phyloP scores from a whole-genome alignment of 1,140 invertebrate genomes.

The Meteorus sp. region DNA sequence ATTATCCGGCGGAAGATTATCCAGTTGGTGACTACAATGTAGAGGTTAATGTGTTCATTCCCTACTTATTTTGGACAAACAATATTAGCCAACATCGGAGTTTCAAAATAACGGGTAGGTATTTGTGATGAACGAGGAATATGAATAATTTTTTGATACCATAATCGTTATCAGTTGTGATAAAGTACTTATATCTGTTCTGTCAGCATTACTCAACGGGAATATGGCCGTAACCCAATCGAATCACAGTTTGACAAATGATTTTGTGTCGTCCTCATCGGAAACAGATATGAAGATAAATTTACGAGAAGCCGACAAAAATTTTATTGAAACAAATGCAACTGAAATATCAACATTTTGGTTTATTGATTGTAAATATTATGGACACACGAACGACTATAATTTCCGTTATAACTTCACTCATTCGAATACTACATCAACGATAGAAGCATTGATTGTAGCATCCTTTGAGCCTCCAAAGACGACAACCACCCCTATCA shows the following conservation, averaged over 20 bases:
- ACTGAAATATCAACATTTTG: slow-evolving; percentile 70
- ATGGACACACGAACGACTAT: slow-evolving; percentile 66
- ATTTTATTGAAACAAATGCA: slow-evolving; percentile 65
- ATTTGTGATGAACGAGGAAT: slow-evolving; percentile 21
- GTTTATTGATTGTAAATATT: slow-evolving; percentile 76
- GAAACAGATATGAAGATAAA: slow-evolving; percentile 63
- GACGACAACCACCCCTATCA: slow-evolving; percentile 36
- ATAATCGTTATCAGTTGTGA: slow-evolving; percentile 17
- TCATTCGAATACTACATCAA: slow-evolving; percentile 62
- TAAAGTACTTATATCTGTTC: slow-evolving; percentile 29
- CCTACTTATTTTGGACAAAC: slow-evolving; percentile 44
- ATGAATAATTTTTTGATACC: slow-evolving; percentile 7
- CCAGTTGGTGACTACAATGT: slow-evolving; percentile 64
- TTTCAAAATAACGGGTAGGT: slow-evolving; percentile 66
- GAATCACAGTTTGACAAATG: slow-evolving; percentile 58
- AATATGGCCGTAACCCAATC: slow-evolving; percentile 65
- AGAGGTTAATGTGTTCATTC: slow-evolving; percentile 62
- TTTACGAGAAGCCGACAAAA: slow-evolving; percentile 63
- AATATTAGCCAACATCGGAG: slow-evolving; percentile 52
- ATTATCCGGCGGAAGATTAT: slow-evolving; percentile 60
- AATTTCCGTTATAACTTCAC: slow-evolving; percentile 67
- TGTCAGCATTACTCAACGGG: slow-evolving; percentile 67
- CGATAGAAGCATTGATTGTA: slow-evolving; percentile 71
- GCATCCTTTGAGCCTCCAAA: slow-evolving; percentile 67
- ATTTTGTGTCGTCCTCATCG: slow-evolving; percentile 66